phyloP scores from a whole-genome alignment of 2,113 vertebrate genomes.

The Phylloscopus trochilus region DNA sequence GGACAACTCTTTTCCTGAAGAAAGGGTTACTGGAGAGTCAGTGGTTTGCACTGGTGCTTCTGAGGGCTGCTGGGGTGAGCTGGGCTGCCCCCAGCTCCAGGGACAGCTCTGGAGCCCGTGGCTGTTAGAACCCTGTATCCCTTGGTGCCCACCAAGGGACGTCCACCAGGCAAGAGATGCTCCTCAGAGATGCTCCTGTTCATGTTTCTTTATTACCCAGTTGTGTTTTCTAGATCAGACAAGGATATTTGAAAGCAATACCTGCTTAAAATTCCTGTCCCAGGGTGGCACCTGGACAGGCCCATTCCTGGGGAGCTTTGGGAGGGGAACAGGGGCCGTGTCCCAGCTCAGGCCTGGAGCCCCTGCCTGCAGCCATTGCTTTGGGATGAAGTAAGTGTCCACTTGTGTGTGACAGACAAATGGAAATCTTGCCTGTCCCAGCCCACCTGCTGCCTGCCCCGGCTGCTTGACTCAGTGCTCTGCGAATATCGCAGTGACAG shows the following conservation, averaged over 20 bases:
- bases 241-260: not conserved
- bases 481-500: conserved; percentile 3
- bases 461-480: conserved; percentile 29
- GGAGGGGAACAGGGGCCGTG: fast-evolving
- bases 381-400: not conserved
- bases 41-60: not conserved
- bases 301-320: not conserved
- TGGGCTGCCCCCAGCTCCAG: fast-evolving
- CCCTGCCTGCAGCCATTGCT: conserved; percentile 8
- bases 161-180: not conserved
- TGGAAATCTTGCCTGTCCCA: not conserved
- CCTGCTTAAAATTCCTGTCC: not conserved
- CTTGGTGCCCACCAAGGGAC: not conserved
- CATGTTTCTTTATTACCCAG: not conserved
- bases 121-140: not conserved
- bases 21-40: not conserved
- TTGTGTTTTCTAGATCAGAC: not conserved
- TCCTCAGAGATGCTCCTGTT: not conserved
- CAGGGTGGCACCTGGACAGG: not conserved
- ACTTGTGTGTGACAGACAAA: not conserved
- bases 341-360: fast-evolving
- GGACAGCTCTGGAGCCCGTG: not conserved
- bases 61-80: not conserved
- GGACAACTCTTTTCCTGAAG: not conserved
- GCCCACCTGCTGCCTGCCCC: not conserved